Evolutionary conservation across 2,113 vertebrate species (phyloP), one percentile per base, ranked within the genome.

Genomic region (Serilophus lunatus): DNA sequence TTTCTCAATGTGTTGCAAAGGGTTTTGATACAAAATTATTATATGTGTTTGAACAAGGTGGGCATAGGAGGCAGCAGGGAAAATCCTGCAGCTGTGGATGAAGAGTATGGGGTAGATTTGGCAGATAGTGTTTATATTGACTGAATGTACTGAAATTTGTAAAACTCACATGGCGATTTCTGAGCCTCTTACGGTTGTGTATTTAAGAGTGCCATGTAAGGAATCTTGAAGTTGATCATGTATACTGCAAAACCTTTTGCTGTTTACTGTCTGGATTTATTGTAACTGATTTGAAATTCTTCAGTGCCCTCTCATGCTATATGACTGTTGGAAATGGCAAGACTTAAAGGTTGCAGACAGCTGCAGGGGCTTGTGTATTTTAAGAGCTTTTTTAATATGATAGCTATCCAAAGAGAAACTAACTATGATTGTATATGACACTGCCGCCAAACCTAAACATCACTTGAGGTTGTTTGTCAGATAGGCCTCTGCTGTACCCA

Each of bases 301-400:
- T 92, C 75, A 71, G 74, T 90, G 82, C 66, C 68, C 70, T 81
- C 76, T 81, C 44, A 68, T 75, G 72, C 88, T 82, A 4, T 68
- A 31, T 82, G 72, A 56, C 77, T 86, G 77, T 78, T 92, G 47
- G 54, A 95, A 91, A 94, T 94, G 80, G 84, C 93, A 95, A 68
- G 81, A 76, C 84, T 54, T 69, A 94, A 95, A 96, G 88, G 84
- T 95, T 95, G 88, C 57, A 96, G 83, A 95, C 83, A 80, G 90
- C 91, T 94, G 75, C 26, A 1, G 91, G 82, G 66, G 22, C 45
- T 91, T 83, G 38, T 70, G 33, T 94, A 57, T 90, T 95, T 87
- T 63, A 61, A 74, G 64, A 40, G 3, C 29, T 51, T 64, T 81
- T 82, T 79, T 69, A 33, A 51, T 78, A 31, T 51, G 54, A 70